Evolutionary conservation across 2,113 vertebrate species (phyloP), one percentile per base, ranked within the genome.

Genomic region (Canis aureus): DNA sequence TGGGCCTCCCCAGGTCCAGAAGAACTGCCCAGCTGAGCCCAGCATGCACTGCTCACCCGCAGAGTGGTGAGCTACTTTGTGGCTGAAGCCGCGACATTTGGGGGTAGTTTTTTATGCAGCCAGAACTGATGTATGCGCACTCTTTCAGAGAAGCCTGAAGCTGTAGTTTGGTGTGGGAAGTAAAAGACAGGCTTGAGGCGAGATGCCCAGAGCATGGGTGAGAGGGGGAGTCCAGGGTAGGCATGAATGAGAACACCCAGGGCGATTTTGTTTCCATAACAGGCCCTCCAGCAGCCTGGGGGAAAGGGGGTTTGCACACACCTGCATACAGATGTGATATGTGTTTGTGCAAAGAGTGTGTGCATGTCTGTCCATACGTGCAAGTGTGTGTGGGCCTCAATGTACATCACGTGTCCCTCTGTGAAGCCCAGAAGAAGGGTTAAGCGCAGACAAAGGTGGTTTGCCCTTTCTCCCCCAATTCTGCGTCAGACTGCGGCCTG

Each of bases 351-450:
- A 79, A 89, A 73, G n/a, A 62, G 59, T 43, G 1, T 9, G 4
- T 5, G 15, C 8, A 0, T 60, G 3, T 7, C 11, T 74, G 80
- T 51, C 3, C 53, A n/a, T 32, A 9, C 4, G 12, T 7, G 43
- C 8, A 4, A n/a, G 9, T 49, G 55, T 69, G 51, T 38, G 6
- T 49, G 35, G 38, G 35, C 43, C 53, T 79, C 22, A 19, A 29
- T 17, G 1, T 32, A 11, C 12, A 69, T 1, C 25, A 23, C 25
- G 3, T 20, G 38, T 51, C 43, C 69, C 29, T 35, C 64, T 82
- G 20, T 53, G 73, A 89, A 88, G 29, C n/a, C 3, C n/a, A 60
- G 83, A 87, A 22, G 55, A 79, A 86, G n/a, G 19, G 35, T 5
- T 43, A 80, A 57, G 13, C 0, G 10, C 11, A 59, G 43, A 11